phyloP scores from a whole-genome alignment of 2,797 vertebrate genomes.

The Malurus splendens region DNA sequence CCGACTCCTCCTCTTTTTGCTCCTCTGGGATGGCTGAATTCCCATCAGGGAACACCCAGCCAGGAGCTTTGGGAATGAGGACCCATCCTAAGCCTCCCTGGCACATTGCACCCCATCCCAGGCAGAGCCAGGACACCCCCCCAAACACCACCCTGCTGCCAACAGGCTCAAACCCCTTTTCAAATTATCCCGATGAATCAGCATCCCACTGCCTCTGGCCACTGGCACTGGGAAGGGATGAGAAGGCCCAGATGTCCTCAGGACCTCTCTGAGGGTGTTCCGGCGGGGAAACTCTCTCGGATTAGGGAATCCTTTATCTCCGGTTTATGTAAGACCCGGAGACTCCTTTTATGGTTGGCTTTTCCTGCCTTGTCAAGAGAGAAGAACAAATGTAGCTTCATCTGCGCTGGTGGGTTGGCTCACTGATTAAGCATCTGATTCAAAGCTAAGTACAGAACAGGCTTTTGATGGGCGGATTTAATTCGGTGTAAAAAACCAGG shows the following conservation, averaged over 20 bases:
- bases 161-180: neutral
- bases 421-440: constrained; percentile 60
- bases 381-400: constrained; percentile 54
- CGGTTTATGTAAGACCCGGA: constrained; percentile 53
- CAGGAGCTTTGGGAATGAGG: fast-evolving
- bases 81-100: neutral
- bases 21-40: neutral
- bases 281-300: constrained; percentile 19
- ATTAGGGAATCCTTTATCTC: constrained; percentile 64
- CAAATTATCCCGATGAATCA: neutral
- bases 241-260: neutral
- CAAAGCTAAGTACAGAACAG: constrained; percentile 47
- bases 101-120: neutral
- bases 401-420: constrained; percentile 52
- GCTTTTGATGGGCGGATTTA: constrained; percentile 41
- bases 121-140: neutral
- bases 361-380: constrained; percentile 59
- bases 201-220: neutral
- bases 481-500: constrained; percentile 36
- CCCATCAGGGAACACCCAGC: neutral
- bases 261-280: constrained; percentile 22
- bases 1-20: neutral
- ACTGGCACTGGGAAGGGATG: neutral
- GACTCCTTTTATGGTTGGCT: constrained; percentile 65
- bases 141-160: fast-evolving